Evolutionary conservation across 2,888 invertebrate species (phyloP).

Genomic region (Limnephilus marmoratus): DNA sequence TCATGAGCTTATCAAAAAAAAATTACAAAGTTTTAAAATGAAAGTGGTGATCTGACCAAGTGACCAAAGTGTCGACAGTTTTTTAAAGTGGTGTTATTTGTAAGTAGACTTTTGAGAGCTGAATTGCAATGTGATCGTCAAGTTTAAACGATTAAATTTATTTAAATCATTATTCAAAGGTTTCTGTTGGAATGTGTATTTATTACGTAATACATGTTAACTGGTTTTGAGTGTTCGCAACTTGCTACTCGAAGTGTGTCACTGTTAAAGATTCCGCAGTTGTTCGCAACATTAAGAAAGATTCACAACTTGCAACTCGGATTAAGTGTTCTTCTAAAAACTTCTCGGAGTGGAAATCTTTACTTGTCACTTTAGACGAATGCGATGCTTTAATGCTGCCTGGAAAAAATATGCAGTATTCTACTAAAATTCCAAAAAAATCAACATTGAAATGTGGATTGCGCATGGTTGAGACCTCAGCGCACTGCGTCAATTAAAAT

Average conservation of each 20-base stretch:
- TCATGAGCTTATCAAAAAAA: constrained; percentile 15
- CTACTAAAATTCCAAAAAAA: neutral
- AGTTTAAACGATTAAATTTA: neutral
- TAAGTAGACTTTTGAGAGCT: neutral
- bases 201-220: neutral
- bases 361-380: neutral
- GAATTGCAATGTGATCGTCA: neutral
- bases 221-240: neutral
- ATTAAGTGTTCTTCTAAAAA: neutral
- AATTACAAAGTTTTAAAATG: constrained; percentile 13
- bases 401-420: neutral
- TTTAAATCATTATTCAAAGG: neutral
- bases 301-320: neutral
- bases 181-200: neutral
- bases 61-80: neutral
- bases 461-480: no score
- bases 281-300: neutral
- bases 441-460: neutral
- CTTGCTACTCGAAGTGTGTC: neutral
- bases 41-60: neutral
- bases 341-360: neutral
- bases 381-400: neutral
- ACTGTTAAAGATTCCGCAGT: neutral
- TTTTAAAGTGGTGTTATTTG: neutral
- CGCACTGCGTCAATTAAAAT: no score